Conservation (phyloP, 2,888 invertebrate genomes). For the Drosophila birchii region DNA sequence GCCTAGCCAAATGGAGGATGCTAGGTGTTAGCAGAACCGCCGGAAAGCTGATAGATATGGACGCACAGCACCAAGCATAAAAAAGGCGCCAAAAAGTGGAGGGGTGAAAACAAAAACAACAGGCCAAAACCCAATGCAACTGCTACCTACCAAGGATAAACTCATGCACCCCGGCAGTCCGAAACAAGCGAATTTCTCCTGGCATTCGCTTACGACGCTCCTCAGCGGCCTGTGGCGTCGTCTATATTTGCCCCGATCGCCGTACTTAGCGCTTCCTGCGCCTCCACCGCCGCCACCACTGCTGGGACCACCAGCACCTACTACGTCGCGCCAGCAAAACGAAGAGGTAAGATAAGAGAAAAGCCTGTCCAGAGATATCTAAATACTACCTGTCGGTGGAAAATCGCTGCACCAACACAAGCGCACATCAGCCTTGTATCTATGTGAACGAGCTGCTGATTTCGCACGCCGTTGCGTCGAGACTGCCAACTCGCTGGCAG, state of each 20-base stretch:
- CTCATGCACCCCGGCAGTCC: slow-evolving; percentile 54
- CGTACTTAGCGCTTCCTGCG: slow-evolving; percentile 54
- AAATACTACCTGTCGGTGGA: slow-evolving; percentile 54
- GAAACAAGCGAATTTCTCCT: slow-evolving; percentile 46
- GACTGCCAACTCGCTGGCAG: slow-evolving; percentile 13
- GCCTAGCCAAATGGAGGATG: neutral
- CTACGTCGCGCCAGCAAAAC: slow-evolving; percentile 26
- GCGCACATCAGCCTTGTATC: neutral
- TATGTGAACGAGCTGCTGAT: slow-evolving; percentile 30
- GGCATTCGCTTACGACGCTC: slow-evolving; percentile 56
- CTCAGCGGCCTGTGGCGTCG: slow-evolving; percentile 61
- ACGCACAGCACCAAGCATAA: slow-evolving; percentile 1
- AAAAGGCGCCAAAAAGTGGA: slow-evolving; percentile 64
- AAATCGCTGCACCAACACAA: slow-evolving; percentile 2
- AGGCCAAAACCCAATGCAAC: slow-evolving; percentile 12
- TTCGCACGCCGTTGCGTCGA: slow-evolving; percentile 15
- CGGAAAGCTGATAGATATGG: neutral
- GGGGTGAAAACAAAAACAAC: slow-evolving; percentile 18
- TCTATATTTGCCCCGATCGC: slow-evolving; percentile 53
- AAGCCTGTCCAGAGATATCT: slow-evolving; percentile 30
- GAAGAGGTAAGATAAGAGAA: slow-evolving; percentile 70
- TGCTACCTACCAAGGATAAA: slow-evolving; percentile 28
- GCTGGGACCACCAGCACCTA: slow-evolving; percentile 18
- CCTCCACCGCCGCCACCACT: slow-evolving; percentile 18
- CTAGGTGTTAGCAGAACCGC: neutral